Evolutionary conservation across 2,113 vertebrate genomes (phyloP), one percentile per base, ranked within the genome.

Genomic region (Nerophis ophidion): DNA sequence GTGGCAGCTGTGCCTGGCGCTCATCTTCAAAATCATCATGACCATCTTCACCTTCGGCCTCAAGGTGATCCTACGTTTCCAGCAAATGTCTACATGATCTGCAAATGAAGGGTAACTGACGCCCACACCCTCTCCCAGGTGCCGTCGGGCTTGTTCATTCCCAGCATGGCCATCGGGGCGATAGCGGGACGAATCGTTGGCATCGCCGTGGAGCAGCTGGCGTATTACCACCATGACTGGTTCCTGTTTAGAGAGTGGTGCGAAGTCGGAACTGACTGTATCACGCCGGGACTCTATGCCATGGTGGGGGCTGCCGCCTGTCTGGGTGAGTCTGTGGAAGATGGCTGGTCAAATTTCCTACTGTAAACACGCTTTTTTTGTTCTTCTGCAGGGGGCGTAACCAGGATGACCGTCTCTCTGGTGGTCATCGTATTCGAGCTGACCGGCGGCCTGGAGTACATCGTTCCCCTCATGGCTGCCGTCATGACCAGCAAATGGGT

Each of bases 401-500:
- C 97, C 17, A 92, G 97, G 15, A 99, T 99, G 97, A 99, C 97
- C 0, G 97, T 99, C 66, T 99, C 97, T 49, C 87, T 99, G 50
- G 97, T 99, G 63, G 95, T 99, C 69, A 99, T 99, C 65, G 95
- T 99, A 48, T 99, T 99, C 65, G 97, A 99, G 84, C 89, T 99
- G 77, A 99, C 97, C 0, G 97, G 97, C 14, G 97, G 97, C 2
- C 78, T 99, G 75, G 96, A 99, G 80, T 99, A 99, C 83, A 99
- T 99, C 65, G 97, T 99, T 50, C 97, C 97, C 8, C 92, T 99
- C 40, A 99, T 99, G 97, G 97, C 96, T 4, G 97, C 97, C 6
- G 95, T 99, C 67, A 99, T 99, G 97, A 98, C 97, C 87, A 99
- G 96, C 89, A 99, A 99, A 81, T 99, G 97, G 97, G 97, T 99